Base-by-base conservation (phyloP, 2,888 invertebrate species). In the Lordiphosa andalusiaca region DNA sequence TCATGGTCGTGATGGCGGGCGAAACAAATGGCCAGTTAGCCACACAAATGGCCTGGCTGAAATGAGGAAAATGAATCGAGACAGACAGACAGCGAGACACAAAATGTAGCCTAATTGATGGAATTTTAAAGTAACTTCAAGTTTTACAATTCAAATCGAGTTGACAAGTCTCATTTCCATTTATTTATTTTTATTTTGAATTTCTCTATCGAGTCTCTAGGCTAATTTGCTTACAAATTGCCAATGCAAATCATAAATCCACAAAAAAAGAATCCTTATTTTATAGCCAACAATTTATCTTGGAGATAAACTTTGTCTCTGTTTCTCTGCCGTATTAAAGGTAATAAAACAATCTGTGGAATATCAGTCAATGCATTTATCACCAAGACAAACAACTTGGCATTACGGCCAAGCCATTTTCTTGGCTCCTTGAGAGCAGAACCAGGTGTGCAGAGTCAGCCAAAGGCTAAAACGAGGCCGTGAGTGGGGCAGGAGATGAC, bases 341-440 rank as follows among this genome's bases (percentile, higher is more conserved):
- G 57, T 41, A 72, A 70, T 74, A 72, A 67, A 74, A 68, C 61
- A 70, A 63, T 67, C 67, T 62, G 39, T 50, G 42, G 52, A 49
- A 69, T 63, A 60, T 53, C 65, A 44, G 56, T 42, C 53, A 51
- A 60, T 58, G 69, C 70, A 69, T 72, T 67, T 63, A 60, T 53
- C 65, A 44, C 58, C 46, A 49, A 50, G 58, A 51, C 57, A 46
- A 59, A 60, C 53, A 72, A 67, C 69, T 62, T 77, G 71, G 41
- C 72, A 59, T 21, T 56, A 60, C 51, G 49, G 48, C 54, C 37
- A 37, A 13, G 16, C 54, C 41, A 7, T 30, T 19, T n/a, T 5
- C 39, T 9, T 6, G 35, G n/a, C 4, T n/a, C 7, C n/a, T 13
- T 42, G 16, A 39, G 41, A 23, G 30, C 33, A n/a, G 13, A 7